Percentiles rank a stretch among this genome's conserved stretches.
Conservation (phyloP, 2,113 vertebrate species). For the Sturnira hondurensis region DNA sequence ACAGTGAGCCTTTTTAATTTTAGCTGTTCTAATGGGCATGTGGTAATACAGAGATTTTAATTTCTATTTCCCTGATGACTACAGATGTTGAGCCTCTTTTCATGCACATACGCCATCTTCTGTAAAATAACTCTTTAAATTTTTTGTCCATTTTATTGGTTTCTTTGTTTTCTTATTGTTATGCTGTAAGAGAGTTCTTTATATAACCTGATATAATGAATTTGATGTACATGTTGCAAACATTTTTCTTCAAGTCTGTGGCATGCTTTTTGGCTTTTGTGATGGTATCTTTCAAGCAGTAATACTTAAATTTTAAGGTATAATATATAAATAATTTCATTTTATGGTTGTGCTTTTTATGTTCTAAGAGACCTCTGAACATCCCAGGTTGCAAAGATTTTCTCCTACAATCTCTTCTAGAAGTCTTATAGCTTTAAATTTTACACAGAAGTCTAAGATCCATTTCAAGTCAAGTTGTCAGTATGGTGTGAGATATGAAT, state of each 20-base stretch:
- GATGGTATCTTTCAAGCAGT: not conserved
- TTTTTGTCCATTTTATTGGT: not conserved
- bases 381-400: not conserved
- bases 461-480: not conserved
- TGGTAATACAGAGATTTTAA: not conserved
- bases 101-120: not conserved
- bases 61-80: not conserved
- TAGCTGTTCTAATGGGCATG: not conserved
- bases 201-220: not conserved
- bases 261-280: not conserved
- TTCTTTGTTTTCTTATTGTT: not conserved
- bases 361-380: not conserved
- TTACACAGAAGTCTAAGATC: not conserved
- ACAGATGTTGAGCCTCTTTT: not conserved
- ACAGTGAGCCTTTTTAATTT: not conserved
- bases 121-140: not conserved
- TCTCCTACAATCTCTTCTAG: not conserved
- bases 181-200: not conserved
- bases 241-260: not conserved
- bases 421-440: not conserved
- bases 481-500: not conserved
- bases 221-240: not conserved
- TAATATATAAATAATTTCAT: not conserved
- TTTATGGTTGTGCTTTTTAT: not conserved
- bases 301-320: not conserved